phyloP scores from a whole-genome alignment of 2,113 vertebrate genomes.

The Anoplopoma fimbria region DNA sequence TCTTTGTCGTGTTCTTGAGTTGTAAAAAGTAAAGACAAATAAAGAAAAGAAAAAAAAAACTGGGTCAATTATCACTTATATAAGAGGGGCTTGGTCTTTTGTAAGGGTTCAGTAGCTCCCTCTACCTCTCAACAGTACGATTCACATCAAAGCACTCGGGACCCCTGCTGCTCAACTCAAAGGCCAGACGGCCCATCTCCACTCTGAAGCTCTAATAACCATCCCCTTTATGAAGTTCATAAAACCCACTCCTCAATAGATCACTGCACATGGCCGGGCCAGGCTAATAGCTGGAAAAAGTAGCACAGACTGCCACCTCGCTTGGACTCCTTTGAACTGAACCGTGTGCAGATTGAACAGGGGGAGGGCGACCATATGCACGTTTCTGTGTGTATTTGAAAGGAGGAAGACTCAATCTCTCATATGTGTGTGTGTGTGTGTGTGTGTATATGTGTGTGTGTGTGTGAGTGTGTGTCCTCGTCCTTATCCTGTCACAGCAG shows the following conservation, averaged over 20 bases:
- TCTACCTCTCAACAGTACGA: slow-evolving; percentile 66
- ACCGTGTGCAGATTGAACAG: slow-evolving; percentile 53
- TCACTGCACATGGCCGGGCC: slow-evolving; percentile 59
- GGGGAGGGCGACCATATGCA: slow-evolving; percentile 43
- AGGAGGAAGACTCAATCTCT: slow-evolving; percentile 39
- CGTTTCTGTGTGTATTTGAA: slow-evolving; percentile 53
- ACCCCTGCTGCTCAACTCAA: slow-evolving; percentile 73
- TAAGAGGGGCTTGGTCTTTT: slow-evolving; percentile 39
- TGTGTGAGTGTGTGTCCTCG: slow-evolving; percentile 37
- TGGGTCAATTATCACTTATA: slow-evolving; percentile 45
- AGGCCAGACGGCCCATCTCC: slow-evolving; percentile 66
- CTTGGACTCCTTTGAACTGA: slow-evolving; percentile 71
- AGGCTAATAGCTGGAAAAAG: slow-evolving; percentile 73
- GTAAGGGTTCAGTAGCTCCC: slow-evolving; percentile 50
- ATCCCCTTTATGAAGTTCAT: slow-evolving; percentile 71
- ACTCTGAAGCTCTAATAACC: slow-evolving; percentile 68
- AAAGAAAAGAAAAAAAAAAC: slow-evolving; percentile 6
- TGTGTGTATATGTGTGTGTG: slow-evolving; percentile 22
- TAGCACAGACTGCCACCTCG: slow-evolving; percentile 54
- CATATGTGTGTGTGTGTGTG: slow-evolving; percentile 2
- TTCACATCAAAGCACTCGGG: slow-evolving; percentile 73
- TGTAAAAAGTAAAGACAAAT: not conserved
- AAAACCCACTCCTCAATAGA: slow-evolving; percentile 66
- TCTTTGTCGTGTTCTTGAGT: not conserved
- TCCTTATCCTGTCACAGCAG: slow-evolving; percentile 63